Percentiles rank a stretch among this genome's conserved stretches.
phyloP scores from a whole-genome alignment of 2,113 vertebrate genomes.

The Phrynosoma platyrhinos region DNA sequence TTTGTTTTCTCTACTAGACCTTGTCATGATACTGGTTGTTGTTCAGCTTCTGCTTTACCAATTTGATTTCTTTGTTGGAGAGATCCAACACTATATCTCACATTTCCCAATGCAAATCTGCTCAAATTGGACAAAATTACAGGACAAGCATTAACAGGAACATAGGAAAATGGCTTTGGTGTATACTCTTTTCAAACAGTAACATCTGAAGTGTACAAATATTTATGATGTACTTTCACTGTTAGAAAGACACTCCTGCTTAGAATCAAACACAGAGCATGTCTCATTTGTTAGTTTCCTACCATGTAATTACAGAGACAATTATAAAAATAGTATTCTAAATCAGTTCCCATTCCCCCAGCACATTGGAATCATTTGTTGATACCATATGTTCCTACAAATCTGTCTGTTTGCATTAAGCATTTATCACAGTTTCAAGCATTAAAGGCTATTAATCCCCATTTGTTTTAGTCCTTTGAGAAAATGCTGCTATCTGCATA shows the following conservation, averaged over 20 bases:
- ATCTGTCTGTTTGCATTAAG: slow-evolving; percentile 46
- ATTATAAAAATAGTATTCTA: slow-evolving; percentile 51
- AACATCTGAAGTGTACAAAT: slow-evolving; percentile 19
- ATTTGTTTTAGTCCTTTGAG: slow-evolving; percentile 45
- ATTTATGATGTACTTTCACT: slow-evolving; percentile 19
- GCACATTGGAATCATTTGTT: slow-evolving; percentile 24
- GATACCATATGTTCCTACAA: not conserved
- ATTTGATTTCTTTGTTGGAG: too few species aligned
- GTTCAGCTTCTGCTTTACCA: too few species aligned
- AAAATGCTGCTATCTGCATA: slow-evolving; percentile 33
- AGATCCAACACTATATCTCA: too few species aligned
- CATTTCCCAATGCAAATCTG: too few species aligned
- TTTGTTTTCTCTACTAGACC: too few species aligned
- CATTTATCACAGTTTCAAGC: slow-evolving; percentile 40
- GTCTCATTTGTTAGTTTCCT: slow-evolving; percentile 16
- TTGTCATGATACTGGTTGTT: too few species aligned
- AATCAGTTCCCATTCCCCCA: slow-evolving; percentile 25
- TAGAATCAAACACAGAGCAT: slow-evolving; percentile 46
- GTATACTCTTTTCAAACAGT: not conserved
- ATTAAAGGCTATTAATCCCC: slow-evolving; percentile 55
- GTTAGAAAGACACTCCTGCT: slow-evolving; percentile 25
- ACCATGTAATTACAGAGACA: slow-evolving; percentile 39
- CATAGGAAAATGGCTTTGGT: slow-evolving; percentile 14
- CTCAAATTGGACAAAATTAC: not conserved
- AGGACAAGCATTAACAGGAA: slow-evolving; percentile 28